phyloP scores from a whole-genome alignment of 2,113 vertebrate species.

The Regulus satrapa region DNA sequence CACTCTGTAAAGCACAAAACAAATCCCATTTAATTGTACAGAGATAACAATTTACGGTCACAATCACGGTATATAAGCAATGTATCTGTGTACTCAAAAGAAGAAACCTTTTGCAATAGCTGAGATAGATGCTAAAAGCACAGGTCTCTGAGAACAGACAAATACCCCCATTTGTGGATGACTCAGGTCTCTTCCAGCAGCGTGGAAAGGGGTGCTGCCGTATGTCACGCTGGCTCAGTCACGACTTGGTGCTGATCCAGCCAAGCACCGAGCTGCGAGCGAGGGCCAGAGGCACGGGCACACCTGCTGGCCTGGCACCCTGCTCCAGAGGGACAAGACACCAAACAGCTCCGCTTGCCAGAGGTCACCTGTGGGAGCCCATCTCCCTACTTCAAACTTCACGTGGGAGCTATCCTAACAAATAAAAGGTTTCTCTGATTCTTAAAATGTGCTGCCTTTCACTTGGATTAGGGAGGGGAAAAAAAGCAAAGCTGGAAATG shows the following conservation, averaged over 20 bases:
- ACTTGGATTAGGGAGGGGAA: neutral
- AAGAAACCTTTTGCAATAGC: neutral
- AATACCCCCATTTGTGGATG: neutral
- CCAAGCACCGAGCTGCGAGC: neutral
- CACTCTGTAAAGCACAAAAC: neutral
- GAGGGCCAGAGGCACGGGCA: neutral
- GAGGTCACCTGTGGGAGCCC: neutral
- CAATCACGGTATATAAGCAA: neutral
- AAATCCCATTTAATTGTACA: neutral
- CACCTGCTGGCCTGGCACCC: neutral
- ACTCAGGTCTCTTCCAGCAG: neutral
- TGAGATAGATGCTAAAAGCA: neutral
- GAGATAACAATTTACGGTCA: neutral
- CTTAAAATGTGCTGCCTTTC: neutral
- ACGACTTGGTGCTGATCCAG: neutral
- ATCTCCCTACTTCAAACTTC: neutral
- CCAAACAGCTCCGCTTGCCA: neutral
- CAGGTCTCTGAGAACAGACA: neutral
- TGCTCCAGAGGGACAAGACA: neutral
- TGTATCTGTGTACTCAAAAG: neutral
- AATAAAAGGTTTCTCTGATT: neutral
- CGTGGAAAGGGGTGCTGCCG: neutral
- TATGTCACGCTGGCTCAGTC: neutral
- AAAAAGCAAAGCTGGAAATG: neutral
- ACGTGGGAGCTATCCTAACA: neutral